phyloP scores from a whole-genome alignment of 2,888 invertebrate species.

The Apotomis betuletana region DNA sequence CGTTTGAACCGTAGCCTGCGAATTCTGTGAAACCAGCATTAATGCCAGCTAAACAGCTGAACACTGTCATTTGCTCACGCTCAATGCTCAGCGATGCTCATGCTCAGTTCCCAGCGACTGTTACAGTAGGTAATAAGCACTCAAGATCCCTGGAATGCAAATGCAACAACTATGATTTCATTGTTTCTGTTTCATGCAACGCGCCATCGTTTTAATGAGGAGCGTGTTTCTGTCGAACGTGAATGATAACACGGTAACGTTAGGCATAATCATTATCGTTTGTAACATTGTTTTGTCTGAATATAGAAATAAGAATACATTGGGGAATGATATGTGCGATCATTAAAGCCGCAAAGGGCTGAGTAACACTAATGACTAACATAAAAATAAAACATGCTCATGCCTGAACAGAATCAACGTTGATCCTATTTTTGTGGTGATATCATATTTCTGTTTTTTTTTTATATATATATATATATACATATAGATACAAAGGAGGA shows the following conservation, averaged over 20 bases:
- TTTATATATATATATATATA: no score
- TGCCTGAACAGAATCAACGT: no score
- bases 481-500: no score
- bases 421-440: no score
- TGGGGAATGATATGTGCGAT: neutral
- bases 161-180: slow-evolving; percentile 31
- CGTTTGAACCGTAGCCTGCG: slow-evolving; percentile 1
- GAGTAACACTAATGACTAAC: neutral
- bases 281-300: neutral
- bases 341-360: neutral
- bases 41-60: neutral
- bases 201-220: slow-evolving; percentile 17
- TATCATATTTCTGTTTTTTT: no score
- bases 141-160: slow-evolving; percentile 9
- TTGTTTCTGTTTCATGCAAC: slow-evolving; percentile 24
- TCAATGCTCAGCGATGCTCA: slow-evolving; percentile 8
- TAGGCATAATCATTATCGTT: slow-evolving; percentile 3
- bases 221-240: slow-evolving; percentile 10
- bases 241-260: slow-evolving; percentile 12
- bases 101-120: slow-evolving; percentile 12
- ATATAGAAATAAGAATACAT: neutral
- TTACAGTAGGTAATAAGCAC: slow-evolving; percentile 21
- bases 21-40: slow-evolving; percentile 8
- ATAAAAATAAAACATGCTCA: neutral
- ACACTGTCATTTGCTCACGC: slow-evolving; percentile 15